Evolutionary conservation across 2,113 vertebrate species (phyloP).

Genomic region (Podarcis raffonei): DNA sequence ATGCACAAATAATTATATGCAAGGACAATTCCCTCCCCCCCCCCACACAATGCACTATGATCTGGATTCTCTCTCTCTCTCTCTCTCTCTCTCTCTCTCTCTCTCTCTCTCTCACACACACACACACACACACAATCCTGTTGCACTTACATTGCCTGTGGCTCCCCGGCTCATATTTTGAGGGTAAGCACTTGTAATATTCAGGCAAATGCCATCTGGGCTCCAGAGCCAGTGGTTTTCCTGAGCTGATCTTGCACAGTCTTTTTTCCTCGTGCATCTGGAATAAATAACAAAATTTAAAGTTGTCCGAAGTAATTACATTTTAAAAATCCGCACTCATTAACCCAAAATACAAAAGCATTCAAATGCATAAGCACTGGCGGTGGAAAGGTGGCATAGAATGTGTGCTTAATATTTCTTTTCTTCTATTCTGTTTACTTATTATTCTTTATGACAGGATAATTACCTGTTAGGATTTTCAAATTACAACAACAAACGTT

Average conservation of each 20-base stretch:
- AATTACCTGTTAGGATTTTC: background rate
- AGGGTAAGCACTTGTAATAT: slow-evolving; percentile 79
- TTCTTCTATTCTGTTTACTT: slow-evolving; percentile 3
- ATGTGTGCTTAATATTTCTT: slow-evolving; percentile 45
- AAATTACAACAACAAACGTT: slow-evolving; percentile 29
- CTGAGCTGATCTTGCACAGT: slow-evolving; percentile 78
- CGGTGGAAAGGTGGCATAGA: background rate
- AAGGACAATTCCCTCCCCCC: background rate
- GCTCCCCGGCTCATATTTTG: slow-evolving; percentile 87
- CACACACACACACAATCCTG: background rate
- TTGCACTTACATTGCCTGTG: slow-evolving; percentile 62
- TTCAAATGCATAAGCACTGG: background rate
- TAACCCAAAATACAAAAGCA: background rate
- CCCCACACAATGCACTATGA: background rate
- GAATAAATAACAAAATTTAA: slow-evolving; percentile 23
- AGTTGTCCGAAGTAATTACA: slow-evolving; percentile 5
- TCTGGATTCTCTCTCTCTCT: background rate
- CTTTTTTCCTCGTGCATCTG: slow-evolving; percentile 86
- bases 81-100: too few species aligned
- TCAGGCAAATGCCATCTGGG: slow-evolving; percentile 80
- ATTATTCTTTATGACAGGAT: slow-evolving; percentile 11
- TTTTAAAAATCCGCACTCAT: slow-evolving; percentile 5
- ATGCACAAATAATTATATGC: background rate
- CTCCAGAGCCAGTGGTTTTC: slow-evolving; percentile 92
- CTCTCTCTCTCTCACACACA: too few species aligned